Evolutionary conservation across 2,797 vertebrate genomes (phyloP).

Genomic region (Pitangus sulphuratus): DNA sequence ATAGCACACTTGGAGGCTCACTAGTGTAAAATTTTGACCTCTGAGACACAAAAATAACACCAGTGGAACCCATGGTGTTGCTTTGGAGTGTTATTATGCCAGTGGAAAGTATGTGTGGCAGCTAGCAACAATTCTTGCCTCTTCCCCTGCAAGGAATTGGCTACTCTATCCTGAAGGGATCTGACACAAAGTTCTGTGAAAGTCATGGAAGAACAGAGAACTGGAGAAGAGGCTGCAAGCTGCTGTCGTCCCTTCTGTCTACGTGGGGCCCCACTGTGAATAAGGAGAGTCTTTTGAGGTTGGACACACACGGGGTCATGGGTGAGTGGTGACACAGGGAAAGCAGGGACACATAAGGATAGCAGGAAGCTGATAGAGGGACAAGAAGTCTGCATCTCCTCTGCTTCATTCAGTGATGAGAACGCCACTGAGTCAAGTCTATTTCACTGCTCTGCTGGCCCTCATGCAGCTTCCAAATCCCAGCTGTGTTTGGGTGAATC

Average conservation of each 20-base stretch:
- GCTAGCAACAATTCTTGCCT: not conserved
- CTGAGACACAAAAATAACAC: not conserved
- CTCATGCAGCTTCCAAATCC: not conserved
- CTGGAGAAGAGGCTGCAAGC: not conserved
- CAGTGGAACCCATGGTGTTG: not conserved
- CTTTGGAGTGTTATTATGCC: not conserved
- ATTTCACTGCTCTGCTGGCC: not conserved
- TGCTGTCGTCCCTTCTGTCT: not conserved
- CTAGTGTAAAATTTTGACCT: not conserved
- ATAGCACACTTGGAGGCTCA: not conserved
- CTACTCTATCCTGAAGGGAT: not conserved
- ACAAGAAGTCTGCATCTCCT: not conserved
- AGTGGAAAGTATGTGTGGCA: not conserved
- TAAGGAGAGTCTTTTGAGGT: not conserved
- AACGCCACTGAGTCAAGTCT: not conserved
- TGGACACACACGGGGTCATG: not conserved
- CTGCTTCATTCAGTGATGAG: rapidly evolving
- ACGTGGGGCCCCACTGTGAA: rapidly evolving
- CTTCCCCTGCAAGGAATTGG: not conserved
- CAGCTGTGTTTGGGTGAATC: not conserved
- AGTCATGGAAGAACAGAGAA: not conserved
- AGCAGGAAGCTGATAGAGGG: not conserved
- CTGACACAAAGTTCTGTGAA: not conserved
- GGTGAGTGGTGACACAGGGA: not conserved
- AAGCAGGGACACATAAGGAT: not conserved